Evolutionary conservation across 2,888 invertebrate species (phyloP).

Genomic region (Pharmacophagus antenor): DNA sequence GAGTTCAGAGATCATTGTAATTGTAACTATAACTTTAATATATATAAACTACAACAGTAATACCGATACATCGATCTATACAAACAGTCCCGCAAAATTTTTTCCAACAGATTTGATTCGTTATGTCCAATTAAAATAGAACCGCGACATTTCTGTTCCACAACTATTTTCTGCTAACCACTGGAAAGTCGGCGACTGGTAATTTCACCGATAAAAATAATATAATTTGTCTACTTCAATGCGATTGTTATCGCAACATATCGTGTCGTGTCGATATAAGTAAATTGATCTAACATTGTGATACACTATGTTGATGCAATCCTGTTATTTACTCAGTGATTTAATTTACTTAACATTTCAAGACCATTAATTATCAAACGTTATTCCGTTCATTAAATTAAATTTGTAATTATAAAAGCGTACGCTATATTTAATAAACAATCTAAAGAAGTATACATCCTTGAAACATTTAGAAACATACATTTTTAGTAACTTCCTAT

Average conservation of each 20-base stretch:
- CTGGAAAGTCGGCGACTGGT: slow-evolving; percentile 8
- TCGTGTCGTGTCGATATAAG: slow-evolving; percentile 7
- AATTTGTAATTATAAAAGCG: neutral
- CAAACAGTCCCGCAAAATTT: slow-evolving; percentile 67
- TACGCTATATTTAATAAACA: neutral
- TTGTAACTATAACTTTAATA: slow-evolving; percentile 11
- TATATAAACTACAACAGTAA: slow-evolving; percentile 33
- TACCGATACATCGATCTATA: slow-evolving; percentile 54
- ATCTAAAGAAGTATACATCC: neutral
- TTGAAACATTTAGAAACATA: neutral
- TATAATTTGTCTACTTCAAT: slow-evolving; percentile 13
- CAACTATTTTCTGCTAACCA: slow-evolving; percentile 30
- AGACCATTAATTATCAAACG: slow-evolving; percentile 14
- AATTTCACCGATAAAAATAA: slow-evolving; percentile 10
- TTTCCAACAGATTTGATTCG: slow-evolving; percentile 70
- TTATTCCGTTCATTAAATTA: slow-evolving; percentile 14
- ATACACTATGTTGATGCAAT: slow-evolving; percentile 21
- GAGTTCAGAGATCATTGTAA: neutral
- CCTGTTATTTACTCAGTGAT: slow-evolving; percentile 19
- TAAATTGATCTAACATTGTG: slow-evolving; percentile 22
- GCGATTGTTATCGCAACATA: slow-evolving; percentile 13
- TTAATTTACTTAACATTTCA: slow-evolving; percentile 19
- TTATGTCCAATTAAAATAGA: slow-evolving; percentile 71
- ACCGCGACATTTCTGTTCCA: slow-evolving; percentile 62
- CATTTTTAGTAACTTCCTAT: no score